Evolutionary conservation across 2,888 invertebrate genomes (phyloP).

Genomic region (Thysanoteuthis rhombus): DNA sequence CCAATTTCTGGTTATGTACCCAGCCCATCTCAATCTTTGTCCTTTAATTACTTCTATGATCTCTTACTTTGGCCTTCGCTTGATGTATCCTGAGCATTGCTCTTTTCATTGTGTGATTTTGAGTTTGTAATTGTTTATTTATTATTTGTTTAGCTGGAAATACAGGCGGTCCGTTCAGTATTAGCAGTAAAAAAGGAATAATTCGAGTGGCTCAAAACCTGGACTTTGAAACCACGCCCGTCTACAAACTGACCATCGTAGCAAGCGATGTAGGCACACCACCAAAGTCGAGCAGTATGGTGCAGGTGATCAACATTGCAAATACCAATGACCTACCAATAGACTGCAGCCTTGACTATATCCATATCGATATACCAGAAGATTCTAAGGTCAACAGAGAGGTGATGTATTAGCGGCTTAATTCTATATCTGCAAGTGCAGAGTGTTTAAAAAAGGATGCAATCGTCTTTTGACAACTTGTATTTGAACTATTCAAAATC

Average conservation of each 20-base stretch:
- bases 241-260: background rate
- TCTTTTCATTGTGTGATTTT: no score
- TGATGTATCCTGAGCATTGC: no score
- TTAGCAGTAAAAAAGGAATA: background rate
- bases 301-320: background rate
- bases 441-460: no score
- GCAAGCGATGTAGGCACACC: conserved; percentile 16
- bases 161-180: background rate
- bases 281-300: background rate
- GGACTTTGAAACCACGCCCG: background rate
- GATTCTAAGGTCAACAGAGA: background rate
- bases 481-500: no score
- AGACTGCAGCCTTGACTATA: background rate
- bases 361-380: background rate
- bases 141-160: background rate
- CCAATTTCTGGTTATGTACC: no score
- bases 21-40: no score
- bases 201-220: background rate
- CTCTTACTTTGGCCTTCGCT: no score
- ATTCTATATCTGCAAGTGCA: background rate
- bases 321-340: conserved; percentile 14
- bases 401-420: background rate
- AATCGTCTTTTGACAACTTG: no score
- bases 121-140: no score
- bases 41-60: no score